phyloP scores from a whole-genome alignment of 2,113 vertebrate species.

The Oreochromis niloticus region DNA sequence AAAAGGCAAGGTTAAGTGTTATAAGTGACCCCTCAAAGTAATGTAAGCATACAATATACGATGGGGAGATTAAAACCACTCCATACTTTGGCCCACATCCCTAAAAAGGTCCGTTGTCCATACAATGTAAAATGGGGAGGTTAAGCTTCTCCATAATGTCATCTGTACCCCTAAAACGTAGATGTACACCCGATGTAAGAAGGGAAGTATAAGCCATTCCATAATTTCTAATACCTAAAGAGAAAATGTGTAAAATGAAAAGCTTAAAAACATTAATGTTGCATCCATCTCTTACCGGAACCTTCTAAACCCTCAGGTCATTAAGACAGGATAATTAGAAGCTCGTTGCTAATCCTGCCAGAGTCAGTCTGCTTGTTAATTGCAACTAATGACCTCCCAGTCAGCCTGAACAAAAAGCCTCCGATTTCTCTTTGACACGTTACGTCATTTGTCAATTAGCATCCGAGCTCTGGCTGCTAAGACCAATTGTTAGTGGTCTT shows the following conservation, averaged over 20 bases:
- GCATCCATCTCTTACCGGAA: background rate
- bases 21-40: background rate
- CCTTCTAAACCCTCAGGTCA: background rate
- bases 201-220: background rate
- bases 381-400: conserved; percentile 8
- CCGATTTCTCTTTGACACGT: conserved; percentile 25
- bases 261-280: background rate
- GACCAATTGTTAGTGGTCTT: conserved; percentile 29
- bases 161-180: background rate
- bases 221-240: background rate
- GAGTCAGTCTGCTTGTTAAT: conserved; percentile 35
- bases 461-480: background rate
- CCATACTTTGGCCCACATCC: background rate
- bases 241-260: background rate
- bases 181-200: background rate
- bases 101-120: background rate
- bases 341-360: background rate
- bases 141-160: background rate
- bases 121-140: background rate
- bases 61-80: background rate
- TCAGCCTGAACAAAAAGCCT: conserved; percentile 25
- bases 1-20: background rate
- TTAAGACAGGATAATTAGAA: conserved; percentile 2
- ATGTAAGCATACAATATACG: background rate
- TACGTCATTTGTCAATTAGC: conserved; percentile 42